Conservation (phyloP, 2,113 vertebrate species). For the Polypterus senegalus region DNA sequence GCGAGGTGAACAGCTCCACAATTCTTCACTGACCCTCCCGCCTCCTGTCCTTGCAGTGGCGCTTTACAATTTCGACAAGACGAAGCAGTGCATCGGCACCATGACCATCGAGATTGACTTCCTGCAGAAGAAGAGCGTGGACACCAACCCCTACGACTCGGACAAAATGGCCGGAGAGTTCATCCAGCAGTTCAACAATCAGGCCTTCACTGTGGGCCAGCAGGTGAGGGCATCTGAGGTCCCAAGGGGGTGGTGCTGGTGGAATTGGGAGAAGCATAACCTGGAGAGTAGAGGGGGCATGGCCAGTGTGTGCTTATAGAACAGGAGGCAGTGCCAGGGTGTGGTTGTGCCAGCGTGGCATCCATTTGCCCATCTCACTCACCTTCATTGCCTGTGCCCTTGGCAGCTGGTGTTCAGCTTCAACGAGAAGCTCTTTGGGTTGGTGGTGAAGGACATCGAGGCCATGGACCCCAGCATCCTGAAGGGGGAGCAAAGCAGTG, state of each 20-base stretch:
- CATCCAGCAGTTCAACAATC: slow-evolving; percentile 80
- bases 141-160: slow-evolving; percentile 82
- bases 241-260: slow-evolving; percentile 2
- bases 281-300: not conserved
- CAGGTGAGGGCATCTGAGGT: slow-evolving; percentile 53
- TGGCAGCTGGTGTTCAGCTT: slow-evolving; percentile 80
- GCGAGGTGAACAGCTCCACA: no score
- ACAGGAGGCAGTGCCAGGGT: no score
- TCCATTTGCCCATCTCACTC: not conserved
- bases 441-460: slow-evolving; percentile 81
- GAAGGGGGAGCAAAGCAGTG: slow-evolving; percentile 50
- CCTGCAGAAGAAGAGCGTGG: slow-evolving; percentile 83
- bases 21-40: not conserved
- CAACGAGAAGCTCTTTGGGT: slow-evolving; percentile 74
- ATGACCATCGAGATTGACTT: slow-evolving; percentile 89
- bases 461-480: slow-evolving; percentile 90
- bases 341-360: no score
- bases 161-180: slow-evolving; percentile 88
- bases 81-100: slow-evolving; percentile 76
- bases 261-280: not conserved
- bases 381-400: not conserved
- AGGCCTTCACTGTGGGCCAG: slow-evolving; percentile 74
- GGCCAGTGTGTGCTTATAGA: not conserved
- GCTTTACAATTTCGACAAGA: slow-evolving; percentile 75
- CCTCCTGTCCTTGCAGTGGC: slow-evolving; percentile 43